Evolutionary conservation across 2,113 vertebrate genomes (phyloP), one percentile per base, ranked within the genome.

Genomic region (Pomatorhinus ruficollis): DNA sequence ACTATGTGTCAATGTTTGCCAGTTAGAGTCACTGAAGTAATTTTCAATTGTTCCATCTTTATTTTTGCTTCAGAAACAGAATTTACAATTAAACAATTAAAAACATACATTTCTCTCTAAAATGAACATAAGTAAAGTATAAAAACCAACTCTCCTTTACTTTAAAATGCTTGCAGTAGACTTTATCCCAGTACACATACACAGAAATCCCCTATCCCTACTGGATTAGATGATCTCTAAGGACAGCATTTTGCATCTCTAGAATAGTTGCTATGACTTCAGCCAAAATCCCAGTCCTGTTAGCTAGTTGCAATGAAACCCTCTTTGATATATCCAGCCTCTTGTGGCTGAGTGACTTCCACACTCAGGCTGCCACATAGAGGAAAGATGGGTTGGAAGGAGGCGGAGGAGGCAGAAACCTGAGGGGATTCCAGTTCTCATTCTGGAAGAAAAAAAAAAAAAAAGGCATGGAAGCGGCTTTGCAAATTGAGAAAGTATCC

Each of bases 1-100:
- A 69, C 28, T 85, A 27, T 83, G 23, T 87, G 68, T 59, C 61
- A 68, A 17, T 37, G 4, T 71, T 79, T 86, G 60, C 79, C 78
- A 91, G 2, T 74, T 93, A 95, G 82, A 97, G 12, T n/a, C 39
- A 80, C 61, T 83, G 93, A 93, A 94, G 72, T 77, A 83, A 57
- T 89, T 79, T 96, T 89, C 79, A 93, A 86, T 91, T 83, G 15
- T 54, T 85, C 14, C 27, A 60, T 84, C 80, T 84, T 49, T 25
- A 56, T 80, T 91, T 90, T 85, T 91, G 33, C 74, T 53, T 91
- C 70, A 74, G 69, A 76, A 94, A 85, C 27, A 83, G 35, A 87
- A 83, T 87, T 92, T 89, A 35, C 44, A 83, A 52, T 37, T 25
- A 60, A 91, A 59, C 35, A 64, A 75, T 76, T 89, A 53, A 75